Evolutionary conservation across 2,888 invertebrate species (phyloP).

Genomic region (Philonicus albiceps): DNA sequence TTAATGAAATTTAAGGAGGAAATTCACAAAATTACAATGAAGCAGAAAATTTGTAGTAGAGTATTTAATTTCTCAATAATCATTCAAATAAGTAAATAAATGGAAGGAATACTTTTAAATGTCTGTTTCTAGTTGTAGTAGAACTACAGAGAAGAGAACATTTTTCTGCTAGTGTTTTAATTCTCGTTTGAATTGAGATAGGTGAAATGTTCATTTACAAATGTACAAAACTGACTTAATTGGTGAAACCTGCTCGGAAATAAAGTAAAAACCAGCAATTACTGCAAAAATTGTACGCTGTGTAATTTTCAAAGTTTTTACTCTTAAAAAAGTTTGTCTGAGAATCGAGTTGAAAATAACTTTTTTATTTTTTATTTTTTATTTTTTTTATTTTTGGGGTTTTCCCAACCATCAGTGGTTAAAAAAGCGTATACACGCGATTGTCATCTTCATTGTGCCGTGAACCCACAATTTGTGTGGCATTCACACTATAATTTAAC

Average conservation of each 20-base stretch:
- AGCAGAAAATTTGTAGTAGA: no score
- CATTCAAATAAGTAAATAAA: no score
- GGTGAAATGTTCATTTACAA: background rate
- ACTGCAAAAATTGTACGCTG: background rate
- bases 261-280: background rate
- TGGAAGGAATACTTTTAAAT: no score
- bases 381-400: no score
- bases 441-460: slow-evolving; percentile 39
- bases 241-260: background rate
- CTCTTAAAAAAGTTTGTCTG: slow-evolving; percentile 9
- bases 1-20: no score
- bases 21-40: no score
- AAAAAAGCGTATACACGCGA: slow-evolving; percentile 36
- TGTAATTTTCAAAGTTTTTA: background rate
- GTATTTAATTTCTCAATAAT: no score
- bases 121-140: no score
- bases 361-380: no score
- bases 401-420: slow-evolving; percentile 1
- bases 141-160: no score
- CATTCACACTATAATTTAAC: slow-evolving; percentile 41
- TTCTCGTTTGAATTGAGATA: background rate
- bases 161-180: background rate
- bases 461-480: slow-evolving; percentile 40
- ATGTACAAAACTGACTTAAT: background rate
- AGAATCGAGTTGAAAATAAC: slow-evolving; percentile 15